Evolutionary conservation across 2,888 invertebrate species (phyloP), one percentile per base, ranked within the genome.

Genomic region (Sinotaia quadrata): DNA sequence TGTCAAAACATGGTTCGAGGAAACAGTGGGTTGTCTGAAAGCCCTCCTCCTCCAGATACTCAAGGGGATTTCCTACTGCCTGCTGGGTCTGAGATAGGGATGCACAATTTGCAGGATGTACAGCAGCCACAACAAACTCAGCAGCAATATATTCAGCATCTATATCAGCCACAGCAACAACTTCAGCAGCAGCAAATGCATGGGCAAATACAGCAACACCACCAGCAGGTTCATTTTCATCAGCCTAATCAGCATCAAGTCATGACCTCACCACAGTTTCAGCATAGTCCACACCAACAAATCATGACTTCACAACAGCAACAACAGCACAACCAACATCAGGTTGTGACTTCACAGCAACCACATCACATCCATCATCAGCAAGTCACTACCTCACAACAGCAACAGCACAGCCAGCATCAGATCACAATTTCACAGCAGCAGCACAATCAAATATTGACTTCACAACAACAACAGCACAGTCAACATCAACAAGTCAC

Each of bases 1-100:
- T 68, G 62, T 65, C 52, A 72, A 69, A 66, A 73, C 57, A 70
- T 67, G 73, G 69, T 68, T 33, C 57, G 67, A 31, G 63, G 41
- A 37, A 41, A n/a, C 34, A 12, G 4, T 56, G 44, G 56, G n/a
- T 44, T 56, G 44, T 41, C 27, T 24, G 27, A 56, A 8, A 54
- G 44, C 31, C 63, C 63, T 0, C 56, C 63, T 21, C 56, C 63
- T 4, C 41, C 36, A 18, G 36, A 29, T 33, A 21, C 65, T 49
- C 56, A 52, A 18, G 15, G 62, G 29, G 47, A 49, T 61, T 31
- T 36, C 68, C 21, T 21, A 7, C 33, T 27, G 18, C n/a, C n/a
- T n/a, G n/a, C n/a, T n/a, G 58, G n/a, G 21, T 7, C 24, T 2
- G 62, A 62, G 36, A 33, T 18, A 27, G 34, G 27, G 33, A 18